phyloP scores from a whole-genome alignment of 2,113 vertebrate species.

The Tragelaphus imberbis region DNA sequence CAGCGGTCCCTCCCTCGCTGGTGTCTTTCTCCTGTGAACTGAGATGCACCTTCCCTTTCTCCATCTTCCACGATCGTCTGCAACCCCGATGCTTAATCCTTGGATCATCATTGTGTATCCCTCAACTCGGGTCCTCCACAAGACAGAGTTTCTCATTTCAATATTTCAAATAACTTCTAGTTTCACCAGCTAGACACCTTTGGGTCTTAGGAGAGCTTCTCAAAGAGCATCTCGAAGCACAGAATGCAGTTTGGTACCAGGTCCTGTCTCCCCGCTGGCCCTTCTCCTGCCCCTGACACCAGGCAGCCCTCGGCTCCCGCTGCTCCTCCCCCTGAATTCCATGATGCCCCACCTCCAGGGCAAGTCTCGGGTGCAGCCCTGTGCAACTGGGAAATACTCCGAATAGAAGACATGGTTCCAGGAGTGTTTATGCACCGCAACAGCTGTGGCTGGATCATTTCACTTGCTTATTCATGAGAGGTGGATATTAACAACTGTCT shows the following conservation, averaged over 20 bases:
- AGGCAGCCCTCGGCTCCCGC: too few species aligned
- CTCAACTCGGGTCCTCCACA: background rate
- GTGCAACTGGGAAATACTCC: background rate
- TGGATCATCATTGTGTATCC: background rate
- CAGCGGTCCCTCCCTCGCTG: background rate
- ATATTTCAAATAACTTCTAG: background rate
- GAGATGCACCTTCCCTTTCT: background rate
- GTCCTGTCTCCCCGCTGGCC: background rate
- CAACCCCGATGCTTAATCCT: background rate
- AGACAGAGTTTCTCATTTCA: background rate
- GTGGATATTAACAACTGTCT: background rate
- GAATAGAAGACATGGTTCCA: fast-evolving
- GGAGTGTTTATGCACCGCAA: background rate
- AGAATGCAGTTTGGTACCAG: background rate
- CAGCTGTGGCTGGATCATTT: background rate
- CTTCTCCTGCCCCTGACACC: background rate
- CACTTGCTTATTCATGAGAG: background rate
- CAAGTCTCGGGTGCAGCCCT: too few species aligned
- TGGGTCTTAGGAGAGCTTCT: background rate
- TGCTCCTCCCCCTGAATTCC: background rate
- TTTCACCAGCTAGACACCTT: background rate
- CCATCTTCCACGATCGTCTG: background rate
- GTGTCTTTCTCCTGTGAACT: background rate
- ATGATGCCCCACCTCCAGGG: too few species aligned
- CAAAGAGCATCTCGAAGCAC: fast-evolving